Evolutionary conservation across 2,113 vertebrate genomes (phyloP).

Genomic region (Oreochromis aureus): DNA sequence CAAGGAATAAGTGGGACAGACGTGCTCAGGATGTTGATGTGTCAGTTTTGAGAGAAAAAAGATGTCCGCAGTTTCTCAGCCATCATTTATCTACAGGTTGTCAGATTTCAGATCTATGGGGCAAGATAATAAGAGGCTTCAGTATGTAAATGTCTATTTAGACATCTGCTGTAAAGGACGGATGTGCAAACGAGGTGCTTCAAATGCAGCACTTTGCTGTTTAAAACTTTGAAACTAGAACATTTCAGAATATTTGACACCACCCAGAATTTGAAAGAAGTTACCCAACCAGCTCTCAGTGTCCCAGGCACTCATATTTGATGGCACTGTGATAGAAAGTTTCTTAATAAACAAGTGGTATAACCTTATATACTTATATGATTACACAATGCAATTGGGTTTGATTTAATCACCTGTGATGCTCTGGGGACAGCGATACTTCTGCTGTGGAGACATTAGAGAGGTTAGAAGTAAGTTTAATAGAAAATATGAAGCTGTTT

Average conservation of each 20-base stretch:
- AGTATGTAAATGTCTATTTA: neutral
- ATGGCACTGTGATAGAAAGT: neutral
- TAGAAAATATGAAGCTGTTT: neutral
- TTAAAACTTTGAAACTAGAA: neutral
- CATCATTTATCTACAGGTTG: neutral
- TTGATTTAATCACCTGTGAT: neutral
- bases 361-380: neutral
- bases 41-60: neutral
- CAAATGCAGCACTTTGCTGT: neutral
- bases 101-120: neutral
- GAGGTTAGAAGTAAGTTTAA: neutral
- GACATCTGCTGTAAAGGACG: neutral
- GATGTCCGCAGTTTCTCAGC: neutral
- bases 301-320: neutral
- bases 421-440: neutral
- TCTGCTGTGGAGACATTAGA: neutral
- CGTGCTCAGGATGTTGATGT: neutral
- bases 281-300: neutral
- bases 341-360: neutral
- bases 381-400: neutral
- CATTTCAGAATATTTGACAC: neutral
- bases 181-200: neutral
- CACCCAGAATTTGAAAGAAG: neutral
- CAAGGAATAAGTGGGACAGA: neutral
- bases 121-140: neutral